Conservation (phyloP, 2,113 vertebrate genomes). For the Bothrops jararaca region DNA sequence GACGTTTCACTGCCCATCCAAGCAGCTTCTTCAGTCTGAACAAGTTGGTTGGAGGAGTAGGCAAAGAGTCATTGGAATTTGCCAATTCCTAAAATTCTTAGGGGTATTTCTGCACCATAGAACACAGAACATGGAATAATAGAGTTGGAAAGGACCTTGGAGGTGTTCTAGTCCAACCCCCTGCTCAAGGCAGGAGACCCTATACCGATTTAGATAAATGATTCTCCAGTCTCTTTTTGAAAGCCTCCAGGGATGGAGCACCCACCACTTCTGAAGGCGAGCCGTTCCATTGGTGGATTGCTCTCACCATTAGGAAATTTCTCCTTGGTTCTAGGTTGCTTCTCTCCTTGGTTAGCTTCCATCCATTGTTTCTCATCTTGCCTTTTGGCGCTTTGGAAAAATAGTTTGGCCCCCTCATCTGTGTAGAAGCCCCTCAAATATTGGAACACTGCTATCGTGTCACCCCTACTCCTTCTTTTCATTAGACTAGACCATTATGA, state of each 20-base stretch:
- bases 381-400: not conserved
- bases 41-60: not conserved
- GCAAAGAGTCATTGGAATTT: too few relatives aligned
- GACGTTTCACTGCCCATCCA: not conserved
- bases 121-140: not conserved
- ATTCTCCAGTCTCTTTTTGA: not conserved
- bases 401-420: not conserved
- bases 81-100: not conserved
- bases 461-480: too few relatives aligned
- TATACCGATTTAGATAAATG: not conserved
- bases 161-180: not conserved
- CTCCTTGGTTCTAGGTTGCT: too few relatives aligned
- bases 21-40: not conserved
- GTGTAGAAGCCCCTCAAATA: not conserved
- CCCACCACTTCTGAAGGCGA: not conserved
- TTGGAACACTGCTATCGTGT: not conserved
- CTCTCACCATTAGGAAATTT: too few relatives aligned
- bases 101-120: not conserved
- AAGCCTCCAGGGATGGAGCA: not conserved
- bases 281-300: too few relatives aligned
- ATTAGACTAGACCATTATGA: not conserved
- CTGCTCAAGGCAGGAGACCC: not conserved
- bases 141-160: not conserved
- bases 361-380: not conserved
- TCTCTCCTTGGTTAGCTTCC: too few relatives aligned